These are phyloP conservation scores for Hydropsyche tenuis DNA, from an alignment of 1,140 invertebrate genomes.

Conservation along the genomic window DNA sequence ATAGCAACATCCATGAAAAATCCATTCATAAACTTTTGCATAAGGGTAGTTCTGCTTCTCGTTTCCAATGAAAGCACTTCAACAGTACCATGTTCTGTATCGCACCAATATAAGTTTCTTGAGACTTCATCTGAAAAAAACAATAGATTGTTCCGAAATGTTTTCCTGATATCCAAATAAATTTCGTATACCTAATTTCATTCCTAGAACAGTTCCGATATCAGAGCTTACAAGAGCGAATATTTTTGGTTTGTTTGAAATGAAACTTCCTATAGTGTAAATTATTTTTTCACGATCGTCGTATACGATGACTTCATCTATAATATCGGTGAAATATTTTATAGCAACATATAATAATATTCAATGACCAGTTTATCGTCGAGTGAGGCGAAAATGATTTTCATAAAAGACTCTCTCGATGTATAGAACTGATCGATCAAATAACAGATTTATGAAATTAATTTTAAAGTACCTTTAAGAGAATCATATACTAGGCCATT, in stretches of 20 bases:
- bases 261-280: background rate
- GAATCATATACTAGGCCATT: constrained; percentile 41
- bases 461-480: constrained; percentile 14
- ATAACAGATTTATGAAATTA: too few species aligned
- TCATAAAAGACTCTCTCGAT: too few species aligned
- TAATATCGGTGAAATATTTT: constrained; percentile 24
- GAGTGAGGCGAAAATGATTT: too few species aligned
- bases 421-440: too few species aligned
- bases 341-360: too few species aligned
- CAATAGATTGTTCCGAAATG: constrained; percentile 59
- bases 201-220: constrained; percentile 33
- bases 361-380: too few species aligned
- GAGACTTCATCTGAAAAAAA: too few species aligned
- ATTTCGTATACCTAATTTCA: constrained; percentile 43
- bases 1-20: constrained; percentile 68
- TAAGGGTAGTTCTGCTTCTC: constrained; percentile 62
- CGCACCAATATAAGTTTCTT: constrained; percentile 72
- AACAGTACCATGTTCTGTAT: constrained; percentile 64
- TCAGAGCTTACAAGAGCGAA: constrained; percentile 19
- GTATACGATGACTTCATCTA: constrained; percentile 40
- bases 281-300: constrained; percentile 17
- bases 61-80: constrained; percentile 67
- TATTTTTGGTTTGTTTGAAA: background rate
- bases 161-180: background rate
- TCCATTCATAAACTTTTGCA: constrained; percentile 63